These are phyloP conservation scores for Saxidomus purpurata DNA, from an alignment of 1,140 invertebrate species.

Conservation along the genomic window DNA sequence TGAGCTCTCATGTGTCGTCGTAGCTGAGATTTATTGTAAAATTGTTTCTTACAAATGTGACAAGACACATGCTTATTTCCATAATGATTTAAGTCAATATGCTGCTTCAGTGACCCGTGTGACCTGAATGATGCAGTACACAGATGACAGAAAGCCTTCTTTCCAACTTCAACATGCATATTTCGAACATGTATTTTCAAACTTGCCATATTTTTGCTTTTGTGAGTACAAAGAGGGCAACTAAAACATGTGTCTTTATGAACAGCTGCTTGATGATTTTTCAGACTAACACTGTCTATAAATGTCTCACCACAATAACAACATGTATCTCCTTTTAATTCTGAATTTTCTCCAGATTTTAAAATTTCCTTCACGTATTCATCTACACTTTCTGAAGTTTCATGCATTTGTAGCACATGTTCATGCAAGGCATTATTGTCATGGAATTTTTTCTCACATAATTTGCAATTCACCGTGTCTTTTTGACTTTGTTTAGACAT, in stretches of 20 bases:
- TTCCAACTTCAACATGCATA: constrained; percentile 71
- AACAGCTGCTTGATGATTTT: constrained; percentile 59
- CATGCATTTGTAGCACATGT: constrained; percentile 74
- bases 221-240: constrained; percentile 69
- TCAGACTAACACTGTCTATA: constrained; percentile 30
- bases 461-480: constrained; percentile 65
- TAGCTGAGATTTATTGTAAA: constrained; percentile 74
- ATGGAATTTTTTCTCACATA: constrained; percentile 72
- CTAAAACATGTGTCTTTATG: constrained; percentile 41
- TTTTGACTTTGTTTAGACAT: constrained; percentile 28
- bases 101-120: constrained; percentile 73
- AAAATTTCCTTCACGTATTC: constrained; percentile 65
- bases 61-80: constrained; percentile 71
- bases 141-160: constrained; percentile 72
- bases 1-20: constrained; percentile 76
- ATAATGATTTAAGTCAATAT: constrained; percentile 79
- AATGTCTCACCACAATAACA: constrained; percentile 53
- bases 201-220: constrained; percentile 70
- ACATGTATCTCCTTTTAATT: constrained; percentile 64
- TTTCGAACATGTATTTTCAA: constrained; percentile 73
- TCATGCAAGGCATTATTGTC: constrained; percentile 72
- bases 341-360: not conserved
- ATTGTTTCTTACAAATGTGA: constrained; percentile 74
- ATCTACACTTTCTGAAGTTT: constrained; percentile 57
- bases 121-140: constrained; percentile 77